phyloP scores from a whole-genome alignment of 2,797 vertebrate genomes.

The Kryptopterus vitreolus region DNA sequence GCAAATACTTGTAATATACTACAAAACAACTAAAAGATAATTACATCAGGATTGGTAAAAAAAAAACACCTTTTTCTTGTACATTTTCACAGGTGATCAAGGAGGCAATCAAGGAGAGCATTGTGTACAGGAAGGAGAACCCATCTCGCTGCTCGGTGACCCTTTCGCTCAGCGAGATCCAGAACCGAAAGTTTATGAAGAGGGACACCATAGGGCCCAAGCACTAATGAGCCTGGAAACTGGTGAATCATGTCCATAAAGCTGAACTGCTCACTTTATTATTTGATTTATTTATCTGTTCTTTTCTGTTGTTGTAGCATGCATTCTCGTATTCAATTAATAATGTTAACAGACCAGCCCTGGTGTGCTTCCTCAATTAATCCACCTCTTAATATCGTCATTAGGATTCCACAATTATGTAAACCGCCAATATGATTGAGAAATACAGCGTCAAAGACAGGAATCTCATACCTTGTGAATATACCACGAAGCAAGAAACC shows the following conservation, averaged over 20 bases:
- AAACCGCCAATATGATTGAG: too few species aligned
- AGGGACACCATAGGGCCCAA: slow-evolving; percentile 70
- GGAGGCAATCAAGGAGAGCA: slow-evolving; percentile 87
- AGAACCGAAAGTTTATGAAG: slow-evolving; percentile 84
- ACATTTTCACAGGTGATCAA: slow-evolving; percentile 82
- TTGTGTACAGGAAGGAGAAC: slow-evolving; percentile 83
- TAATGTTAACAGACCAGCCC: neutral
- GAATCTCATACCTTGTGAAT: too few species aligned
- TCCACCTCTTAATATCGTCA: too few species aligned
- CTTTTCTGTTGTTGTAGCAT: neutral
- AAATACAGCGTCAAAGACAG: too few species aligned
- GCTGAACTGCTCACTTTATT: neutral
- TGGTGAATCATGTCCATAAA: neutral
- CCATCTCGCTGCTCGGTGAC: slow-evolving; percentile 78
- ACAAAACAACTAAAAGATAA: too few species aligned
- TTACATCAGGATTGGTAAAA: too few species aligned
- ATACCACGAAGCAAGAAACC: too few species aligned
- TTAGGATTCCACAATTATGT: too few species aligned
- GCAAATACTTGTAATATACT: neutral
- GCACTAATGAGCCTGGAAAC: slow-evolving; percentile 47
- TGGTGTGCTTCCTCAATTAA: too few species aligned
- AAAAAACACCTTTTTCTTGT: neutral
- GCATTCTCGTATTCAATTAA: neutral
- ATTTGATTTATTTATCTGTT: neutral
- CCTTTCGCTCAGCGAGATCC: slow-evolving; percentile 85